Base-by-base conservation (phyloP, 1,140 invertebrate species). In the Papilio xuthus region DNA sequence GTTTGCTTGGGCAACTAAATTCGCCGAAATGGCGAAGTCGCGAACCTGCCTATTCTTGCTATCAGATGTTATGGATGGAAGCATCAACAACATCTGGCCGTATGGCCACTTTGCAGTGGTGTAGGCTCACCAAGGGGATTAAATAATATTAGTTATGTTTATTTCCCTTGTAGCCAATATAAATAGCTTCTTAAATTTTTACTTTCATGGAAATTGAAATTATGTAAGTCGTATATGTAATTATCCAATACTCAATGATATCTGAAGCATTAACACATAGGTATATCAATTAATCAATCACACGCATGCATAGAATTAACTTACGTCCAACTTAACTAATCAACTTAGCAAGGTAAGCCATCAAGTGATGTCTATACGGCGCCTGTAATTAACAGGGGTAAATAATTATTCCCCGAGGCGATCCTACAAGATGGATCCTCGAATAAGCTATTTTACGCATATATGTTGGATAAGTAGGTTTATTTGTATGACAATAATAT, bases 281-380 rank as follows among this genome's bases (percentile, higher is more conserved):
- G 7, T 67, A 28, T 67, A 18, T 23, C 32, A 28, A 15, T 23
- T 67, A 28, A 15, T 28, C 60, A 67, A 28, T 67, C 28, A 26
- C 26, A 15, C 18, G 44, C 44, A 32, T 53, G 73, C 32, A 41
- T 41, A 56, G 56, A 53, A 32, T 76, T 41, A 76, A 63, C 23
- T 75, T 75, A 75, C 72, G 56, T 76, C 56, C 56, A 63, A 76
- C 74, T 76, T 41, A 60, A 76, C 74, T 76, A 63, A 76, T 76
- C 74, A n/a, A 76, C 50, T 76, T 76, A 60, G 53, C 71, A 73
- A 60, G 53, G 32, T 50, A 75, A 75, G 53, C 32, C 63, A 76
- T 76, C 42, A 28, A 60, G 15, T 63, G 74, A 76, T 60, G 56
- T 76, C 53, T 76, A 76, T 76, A 50, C 23, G 28, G 53, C n/a